phyloP scores from a whole-genome alignment of 2,797 vertebrate genomes.

The Thripadectes ignobilis region DNA sequence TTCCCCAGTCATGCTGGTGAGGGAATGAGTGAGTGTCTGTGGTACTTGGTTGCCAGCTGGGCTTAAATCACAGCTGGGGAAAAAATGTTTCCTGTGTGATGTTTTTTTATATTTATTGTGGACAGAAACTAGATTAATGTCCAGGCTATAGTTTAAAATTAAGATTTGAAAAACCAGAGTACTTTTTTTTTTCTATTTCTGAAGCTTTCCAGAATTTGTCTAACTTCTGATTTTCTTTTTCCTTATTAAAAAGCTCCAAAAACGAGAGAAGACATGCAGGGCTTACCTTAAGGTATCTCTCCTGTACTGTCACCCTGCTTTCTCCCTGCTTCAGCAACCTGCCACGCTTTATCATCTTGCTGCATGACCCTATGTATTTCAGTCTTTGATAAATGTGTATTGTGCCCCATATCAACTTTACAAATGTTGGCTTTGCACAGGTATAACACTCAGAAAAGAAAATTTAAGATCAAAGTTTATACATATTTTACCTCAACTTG shows the following conservation, averaged over 20 bases:
- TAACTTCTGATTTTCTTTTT: constrained; percentile 83
- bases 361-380: constrained; percentile 82
- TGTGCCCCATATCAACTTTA: constrained; percentile 76
- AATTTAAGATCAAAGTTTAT: constrained; percentile 38
- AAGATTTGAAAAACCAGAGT: constrained; percentile 13
- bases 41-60: not conserved
- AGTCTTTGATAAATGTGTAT: constrained; percentile 88
- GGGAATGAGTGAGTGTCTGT: not conserved
- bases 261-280: constrained; percentile 99
- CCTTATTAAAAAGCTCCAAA: constrained; percentile 98
- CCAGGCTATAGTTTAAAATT: not conserved
- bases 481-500: constrained; percentile 37
- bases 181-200: constrained; percentile 64
- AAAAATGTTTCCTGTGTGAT: not conserved
- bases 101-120: not conserved
- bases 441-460: constrained; percentile 67
- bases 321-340: constrained; percentile 80
- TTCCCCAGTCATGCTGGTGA: not conserved
- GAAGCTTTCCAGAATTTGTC: constrained; percentile 69
- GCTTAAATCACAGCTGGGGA: not conserved
- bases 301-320: constrained; percentile 84
- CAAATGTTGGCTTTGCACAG: constrained; percentile 76
- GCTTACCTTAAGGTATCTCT: constrained; percentile 99
- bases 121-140: not conserved
- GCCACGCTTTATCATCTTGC: constrained; percentile 84